A percentile compares a stretch with the other conserved stretches of the same genome.
Conservation (phyloP, 2,888 invertebrate genomes). For the Aleiodes alternator region DNA sequence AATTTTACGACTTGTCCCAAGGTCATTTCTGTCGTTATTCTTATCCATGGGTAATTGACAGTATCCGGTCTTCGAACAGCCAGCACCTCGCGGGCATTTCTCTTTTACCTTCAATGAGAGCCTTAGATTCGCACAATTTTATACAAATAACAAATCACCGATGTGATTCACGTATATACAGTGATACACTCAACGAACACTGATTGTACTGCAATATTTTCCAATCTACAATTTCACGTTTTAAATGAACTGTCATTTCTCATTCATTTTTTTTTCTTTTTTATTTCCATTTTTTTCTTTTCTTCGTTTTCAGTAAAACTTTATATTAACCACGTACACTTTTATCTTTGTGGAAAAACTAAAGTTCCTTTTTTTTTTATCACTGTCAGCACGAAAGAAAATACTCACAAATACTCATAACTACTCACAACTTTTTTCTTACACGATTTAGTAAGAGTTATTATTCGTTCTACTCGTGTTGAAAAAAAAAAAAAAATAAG, state of each 20-base stretch:
- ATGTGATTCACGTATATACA: constrained; percentile 9
- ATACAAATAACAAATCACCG: constrained; percentile 19
- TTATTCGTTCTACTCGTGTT: no score
- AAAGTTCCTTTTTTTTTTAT: background rate
- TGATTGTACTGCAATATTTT: constrained; percentile 33
- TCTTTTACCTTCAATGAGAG: constrained; percentile 10
- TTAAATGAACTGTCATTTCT: constrained; percentile 39
- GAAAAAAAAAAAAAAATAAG: no score
- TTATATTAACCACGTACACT: constrained; percentile 15
- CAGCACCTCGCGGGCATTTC: constrained; percentile 38
- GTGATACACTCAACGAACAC: background rate
- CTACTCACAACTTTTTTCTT: no score
- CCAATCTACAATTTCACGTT: constrained; percentile 40
- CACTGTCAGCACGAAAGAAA: constrained; percentile 9
- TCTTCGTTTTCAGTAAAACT: no score
- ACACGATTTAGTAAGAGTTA: no score
- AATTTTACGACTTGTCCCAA: constrained; percentile 44
- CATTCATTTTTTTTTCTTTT: constrained; percentile 36
- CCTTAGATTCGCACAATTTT: no score
- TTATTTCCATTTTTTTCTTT: constrained; percentile 15
- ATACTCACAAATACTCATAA: no score
- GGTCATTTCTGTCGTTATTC: constrained; percentile 54
- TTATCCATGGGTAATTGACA: constrained; percentile 55
- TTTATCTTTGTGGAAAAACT: background rate
- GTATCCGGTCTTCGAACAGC: constrained; percentile 52